These are phyloP conservation scores for Brachyhypopomus gauderio DNA, from an alignment of 2,113 vertebrate genomes.

Conservation along the genomic window DNA sequence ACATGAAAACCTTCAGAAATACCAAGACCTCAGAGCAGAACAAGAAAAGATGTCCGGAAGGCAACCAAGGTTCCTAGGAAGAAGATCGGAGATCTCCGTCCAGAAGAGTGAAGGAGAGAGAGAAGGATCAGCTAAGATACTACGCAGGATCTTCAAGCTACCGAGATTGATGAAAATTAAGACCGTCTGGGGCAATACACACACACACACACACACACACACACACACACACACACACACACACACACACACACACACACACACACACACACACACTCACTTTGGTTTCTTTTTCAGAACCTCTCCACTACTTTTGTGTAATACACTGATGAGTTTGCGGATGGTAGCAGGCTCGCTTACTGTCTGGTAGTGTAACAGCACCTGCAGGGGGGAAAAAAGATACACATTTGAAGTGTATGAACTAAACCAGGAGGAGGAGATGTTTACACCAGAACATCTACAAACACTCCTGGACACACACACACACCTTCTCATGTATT, in stretches of 20 bases:
- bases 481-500: background rate
- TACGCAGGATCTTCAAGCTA: too few species aligned
- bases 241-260: background rate
- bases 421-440: too few species aligned
- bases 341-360: slow-evolving; percentile 94
- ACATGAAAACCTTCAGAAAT: too few species aligned
- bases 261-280: slow-evolving; percentile 74
- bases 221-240: slow-evolving; percentile 73
- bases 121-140: too few species aligned
- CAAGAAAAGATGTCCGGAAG: too few species aligned
- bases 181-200: too few species aligned
- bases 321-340: slow-evolving; percentile 84
- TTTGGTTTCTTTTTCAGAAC: slow-evolving; percentile 97
- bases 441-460: background rate
- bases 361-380: slow-evolving; percentile 95
- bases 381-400: slow-evolving; percentile 67
- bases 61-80: too few species aligned
- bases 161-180: too few species aligned
- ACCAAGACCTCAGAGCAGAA: too few species aligned
- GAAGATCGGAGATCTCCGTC: too few species aligned
- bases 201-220: background rate
- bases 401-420: background rate
- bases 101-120: too few species aligned
- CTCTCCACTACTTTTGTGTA: slow-evolving; percentile 95
- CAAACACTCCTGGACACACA: background rate